phyloP scores from a whole-genome alignment of 2,113 vertebrate species.

The Theristicus caerulescens region DNA sequence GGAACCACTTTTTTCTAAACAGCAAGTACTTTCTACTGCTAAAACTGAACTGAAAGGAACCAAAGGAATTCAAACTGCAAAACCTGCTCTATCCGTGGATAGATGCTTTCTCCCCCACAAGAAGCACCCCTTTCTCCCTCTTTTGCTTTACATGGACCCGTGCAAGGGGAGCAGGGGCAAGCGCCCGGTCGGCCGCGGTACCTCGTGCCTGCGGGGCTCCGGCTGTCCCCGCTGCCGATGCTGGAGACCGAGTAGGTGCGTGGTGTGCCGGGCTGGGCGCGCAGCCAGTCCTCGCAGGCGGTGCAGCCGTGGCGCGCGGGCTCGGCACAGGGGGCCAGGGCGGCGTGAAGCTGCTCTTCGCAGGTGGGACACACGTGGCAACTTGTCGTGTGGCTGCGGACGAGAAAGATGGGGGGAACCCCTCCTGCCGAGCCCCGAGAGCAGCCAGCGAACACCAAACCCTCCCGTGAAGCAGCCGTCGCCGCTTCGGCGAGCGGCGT shows the following conservation, averaged over 20 bases:
- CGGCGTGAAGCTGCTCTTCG: neutral
- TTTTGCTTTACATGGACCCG: fast-evolving
- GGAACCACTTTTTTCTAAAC: neutral
- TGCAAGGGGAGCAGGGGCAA: neutral
- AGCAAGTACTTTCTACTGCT: neutral
- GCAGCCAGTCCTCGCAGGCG: neutral
- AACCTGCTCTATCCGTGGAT: fast-evolving
- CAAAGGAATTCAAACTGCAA: neutral
- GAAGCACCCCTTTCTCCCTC: neutral
- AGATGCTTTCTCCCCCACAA: fast-evolving
- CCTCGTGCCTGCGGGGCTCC: neutral
- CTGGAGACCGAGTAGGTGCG: neutral
- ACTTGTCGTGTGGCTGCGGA: neutral
- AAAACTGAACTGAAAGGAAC: neutral
- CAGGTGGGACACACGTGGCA: slow-evolving; percentile 31
- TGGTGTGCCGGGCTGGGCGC: neutral
- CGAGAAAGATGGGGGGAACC: neutral
- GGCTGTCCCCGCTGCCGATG: fast-evolving
- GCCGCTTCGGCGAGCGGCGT: fast-evolving
- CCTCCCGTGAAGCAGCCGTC: fast-evolving
- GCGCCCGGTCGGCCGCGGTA: fast-evolving
- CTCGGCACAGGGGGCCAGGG: neutral
- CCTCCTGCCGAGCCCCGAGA: neutral
- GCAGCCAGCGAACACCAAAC: neutral
- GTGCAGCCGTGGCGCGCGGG: fast-evolving